Base-by-base conservation (phyloP, 2,113 vertebrate genomes). In the Vombatus ursinus region DNA sequence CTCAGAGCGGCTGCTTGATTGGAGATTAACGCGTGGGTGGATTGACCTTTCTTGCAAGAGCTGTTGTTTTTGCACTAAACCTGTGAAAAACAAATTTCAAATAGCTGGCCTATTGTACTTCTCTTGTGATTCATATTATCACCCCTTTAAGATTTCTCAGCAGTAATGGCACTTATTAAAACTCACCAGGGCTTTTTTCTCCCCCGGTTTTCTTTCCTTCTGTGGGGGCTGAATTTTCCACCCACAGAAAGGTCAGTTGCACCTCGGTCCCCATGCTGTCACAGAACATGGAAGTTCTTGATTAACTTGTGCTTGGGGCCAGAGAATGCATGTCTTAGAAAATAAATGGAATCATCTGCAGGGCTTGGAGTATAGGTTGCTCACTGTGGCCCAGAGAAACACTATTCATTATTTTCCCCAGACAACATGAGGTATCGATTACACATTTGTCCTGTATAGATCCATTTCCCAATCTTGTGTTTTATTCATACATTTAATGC, bases 41-140 rank as follows among this genome's bases (percentile, higher is more conserved):
- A 96, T 49, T 98, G 98, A 98, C 98, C 98, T 98, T 98, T 98
- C 97, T 97, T 97, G 92, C 93, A 97, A 98, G 97, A 98, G 94
- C 52, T 0, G 68, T 98, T 98, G 98, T 98, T 98, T 98, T 98
- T 98, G 93, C 96, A 97, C 97, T 97, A 93, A 98, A 98, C 97
- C 96, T 98, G 98, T 98, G 99, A 98, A 98, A 99, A 99, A 98
- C 97, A 99, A 98, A 98, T 98, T 98, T 98, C 96, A 96, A 97
- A 97, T 97, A 98, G 97, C 96, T 95, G 95, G 94, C 97, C 97
- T 98, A 90, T 97, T 98, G 97, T 96, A 96, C 96, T 95, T 98
- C 96, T 97, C 98, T 98, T 97, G 94, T 96, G 97, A 95, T 98
- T 98, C 50, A 28, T 96, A 96, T 98, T 97, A 98, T 98, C 96